A percentile compares a stretch with the other conserved stretches of the same genome.
phyloP scores from a whole-genome alignment of 2,888 invertebrate genomes.

The Parochlus steinenii region DNA sequence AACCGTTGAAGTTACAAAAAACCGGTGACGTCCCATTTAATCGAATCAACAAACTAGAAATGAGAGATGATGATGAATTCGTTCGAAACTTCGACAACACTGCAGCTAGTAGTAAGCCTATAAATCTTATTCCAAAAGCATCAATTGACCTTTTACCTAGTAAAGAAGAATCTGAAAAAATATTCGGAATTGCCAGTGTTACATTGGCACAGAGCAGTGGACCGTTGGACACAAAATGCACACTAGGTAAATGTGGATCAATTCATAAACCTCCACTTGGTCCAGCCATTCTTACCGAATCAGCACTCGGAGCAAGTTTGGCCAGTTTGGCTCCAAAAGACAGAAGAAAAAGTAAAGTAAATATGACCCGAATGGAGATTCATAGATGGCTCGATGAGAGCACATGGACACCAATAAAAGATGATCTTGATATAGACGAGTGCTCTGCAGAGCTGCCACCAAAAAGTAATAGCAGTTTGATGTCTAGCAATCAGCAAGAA shows the following conservation, averaged over 20 bases:
- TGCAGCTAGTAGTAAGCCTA: slow-evolving; percentile 1
- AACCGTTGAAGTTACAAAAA: background rate
- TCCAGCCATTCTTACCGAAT: slow-evolving; percentile 30
- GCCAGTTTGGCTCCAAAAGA: slow-evolving; percentile 29
- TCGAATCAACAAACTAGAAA: no score
- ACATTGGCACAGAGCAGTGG: slow-evolving; percentile 31
- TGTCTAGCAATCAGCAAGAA: slow-evolving; percentile 16
- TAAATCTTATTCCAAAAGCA: slow-evolving; percentile 1
- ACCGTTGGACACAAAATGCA: slow-evolving; percentile 30
- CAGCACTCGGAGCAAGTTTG: slow-evolving; percentile 28
- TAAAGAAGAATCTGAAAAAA: slow-evolving; percentile 31
- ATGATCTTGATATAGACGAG: slow-evolving; percentile 27
- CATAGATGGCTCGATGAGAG: slow-evolving; percentile 47
- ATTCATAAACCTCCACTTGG: slow-evolving; percentile 28
- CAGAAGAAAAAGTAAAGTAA: slow-evolving; percentile 39
- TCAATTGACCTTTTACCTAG: slow-evolving; percentile 28
- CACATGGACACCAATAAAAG: slow-evolving; percentile 30
- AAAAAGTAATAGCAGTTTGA: slow-evolving; percentile 23
- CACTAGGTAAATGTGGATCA: slow-evolving; percentile 30
- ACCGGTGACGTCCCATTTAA: background rate
- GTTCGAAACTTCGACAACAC: no score
- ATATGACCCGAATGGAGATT: slow-evolving; percentile 52
- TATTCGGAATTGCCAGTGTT: slow-evolving; percentile 32
- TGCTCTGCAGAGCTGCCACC: slow-evolving; percentile 23
- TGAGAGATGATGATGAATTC: slow-evolving; percentile 13